These are phyloP conservation scores for Forbesichthys agassizii DNA, from an alignment of 2,113 vertebrate species.

Conservation along the genomic window DNA sequence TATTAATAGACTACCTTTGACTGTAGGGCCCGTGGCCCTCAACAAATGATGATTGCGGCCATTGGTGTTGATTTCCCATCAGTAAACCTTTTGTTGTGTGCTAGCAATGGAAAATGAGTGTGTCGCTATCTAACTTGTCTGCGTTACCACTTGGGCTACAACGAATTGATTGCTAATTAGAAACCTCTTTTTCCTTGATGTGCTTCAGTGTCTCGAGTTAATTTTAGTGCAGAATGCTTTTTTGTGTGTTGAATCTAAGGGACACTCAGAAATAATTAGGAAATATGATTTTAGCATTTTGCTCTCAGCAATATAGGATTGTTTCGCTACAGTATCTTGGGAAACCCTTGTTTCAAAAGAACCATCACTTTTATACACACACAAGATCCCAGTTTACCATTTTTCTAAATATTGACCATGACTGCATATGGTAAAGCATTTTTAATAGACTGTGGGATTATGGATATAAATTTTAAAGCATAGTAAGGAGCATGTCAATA, in stretches of 20 bases:
- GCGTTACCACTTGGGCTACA: slow-evolving; percentile 4
- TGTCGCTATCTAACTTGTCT: neutral
- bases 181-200: slow-evolving; percentile 10
- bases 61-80: slow-evolving; percentile 21
- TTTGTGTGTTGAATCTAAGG: slow-evolving; percentile 27
- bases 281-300: neutral
- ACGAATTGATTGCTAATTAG: slow-evolving; percentile 37
- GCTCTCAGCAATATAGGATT: too few relatives aligned
- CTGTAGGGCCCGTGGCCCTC: slow-evolving; percentile 7
- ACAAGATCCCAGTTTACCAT: too few relatives aligned
- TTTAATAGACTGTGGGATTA: neutral
- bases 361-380: too few relatives aligned
- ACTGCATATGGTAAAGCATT: too few relatives aligned
- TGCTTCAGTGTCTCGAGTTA: slow-evolving; percentile 6
- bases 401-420: too few relatives aligned
- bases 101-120: slow-evolving; percentile 16
- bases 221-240: slow-evolving; percentile 23
- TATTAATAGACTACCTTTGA: neutral
- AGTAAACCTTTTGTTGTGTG: slow-evolving; percentile 14
- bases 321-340: too few relatives aligned
- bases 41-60: neutral
- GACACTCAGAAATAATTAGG: slow-evolving; percentile 36
- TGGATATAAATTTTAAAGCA: slow-evolving; percentile 61
- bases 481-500: slow-evolving; percentile 70
- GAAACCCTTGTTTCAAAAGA: too few relatives aligned